These are phyloP conservation scores for Pangasius sanitwongsei DNA, from an alignment of 2,797 vertebrate genomes.

Conservation along the genomic window DNA sequence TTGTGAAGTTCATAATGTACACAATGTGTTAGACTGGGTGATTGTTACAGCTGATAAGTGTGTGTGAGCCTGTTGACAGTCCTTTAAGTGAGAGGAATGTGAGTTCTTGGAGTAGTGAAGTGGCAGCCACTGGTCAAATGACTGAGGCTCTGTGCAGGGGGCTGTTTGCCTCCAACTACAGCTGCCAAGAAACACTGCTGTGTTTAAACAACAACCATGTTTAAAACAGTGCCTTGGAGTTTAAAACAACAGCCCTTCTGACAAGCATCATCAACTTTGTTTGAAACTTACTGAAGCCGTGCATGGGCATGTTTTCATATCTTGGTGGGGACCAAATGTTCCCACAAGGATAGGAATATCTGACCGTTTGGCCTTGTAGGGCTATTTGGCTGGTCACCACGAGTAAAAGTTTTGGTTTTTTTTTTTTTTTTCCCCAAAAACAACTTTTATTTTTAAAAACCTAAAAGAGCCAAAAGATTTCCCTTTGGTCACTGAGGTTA, in stretches of 20 bases:
- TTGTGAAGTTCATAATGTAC: conserved; percentile 1
- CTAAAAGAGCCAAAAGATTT: not conserved
- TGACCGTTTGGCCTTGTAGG: not conserved
- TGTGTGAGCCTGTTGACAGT: conserved; percentile 31
- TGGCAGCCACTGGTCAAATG: conserved; percentile 46
- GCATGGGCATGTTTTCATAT: not conserved
- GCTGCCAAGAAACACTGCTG: conserved; percentile 66
- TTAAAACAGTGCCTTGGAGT: conserved; percentile 59
- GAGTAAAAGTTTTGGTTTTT: too few relatives aligned
- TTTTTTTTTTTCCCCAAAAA: not conserved
- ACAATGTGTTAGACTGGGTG: not conserved
- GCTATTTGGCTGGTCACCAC: not conserved
- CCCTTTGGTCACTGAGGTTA: not conserved
- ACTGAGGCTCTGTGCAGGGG: conserved; percentile 66
- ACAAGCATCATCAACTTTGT: conserved; percentile 39
- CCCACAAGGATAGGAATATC: not conserved
- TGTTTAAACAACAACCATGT: conserved; percentile 24
- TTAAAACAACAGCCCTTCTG: conserved; percentile 47
- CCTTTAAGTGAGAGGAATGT: conserved; percentile 28
- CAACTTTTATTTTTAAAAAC: not conserved
- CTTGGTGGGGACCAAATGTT: not conserved
- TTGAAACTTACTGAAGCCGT: not conserved
- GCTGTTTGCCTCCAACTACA: conserved; percentile 61
- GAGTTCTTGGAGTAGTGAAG: conserved; percentile 20
- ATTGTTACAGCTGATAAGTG: not conserved